These are phyloP conservation scores for Anthoscopus minutus DNA, from an alignment of 2,113 vertebrate genomes.

Conservation along the genomic window DNA sequence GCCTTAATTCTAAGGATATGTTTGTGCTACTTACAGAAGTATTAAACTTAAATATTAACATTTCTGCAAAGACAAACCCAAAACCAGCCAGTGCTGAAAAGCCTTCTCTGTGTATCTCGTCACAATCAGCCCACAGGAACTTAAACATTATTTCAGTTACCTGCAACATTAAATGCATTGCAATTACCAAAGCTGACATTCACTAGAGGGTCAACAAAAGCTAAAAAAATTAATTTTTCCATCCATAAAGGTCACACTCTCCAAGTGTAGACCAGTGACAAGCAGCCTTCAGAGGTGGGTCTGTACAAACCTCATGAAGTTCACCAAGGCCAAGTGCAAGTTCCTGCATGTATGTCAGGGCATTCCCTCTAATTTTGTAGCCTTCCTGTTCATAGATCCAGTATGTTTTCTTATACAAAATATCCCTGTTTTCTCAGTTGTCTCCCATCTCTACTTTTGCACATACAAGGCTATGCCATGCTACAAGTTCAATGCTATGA, in stretches of 20 bases:
- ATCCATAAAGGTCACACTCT: neutral
- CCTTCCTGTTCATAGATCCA: neutral
- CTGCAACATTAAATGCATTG: neutral
- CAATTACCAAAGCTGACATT: neutral
- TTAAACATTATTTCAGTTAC: neutral
- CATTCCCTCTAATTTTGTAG: neutral
- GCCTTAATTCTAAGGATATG: neutral
- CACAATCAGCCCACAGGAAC: neutral
- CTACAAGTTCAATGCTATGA: neutral
- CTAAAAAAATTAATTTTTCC: neutral
- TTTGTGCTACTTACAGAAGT: neutral
- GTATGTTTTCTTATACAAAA: neutral
- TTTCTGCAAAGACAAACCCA: neutral
- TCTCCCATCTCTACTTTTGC: neutral
- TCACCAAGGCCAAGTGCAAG: rapidly evolving
- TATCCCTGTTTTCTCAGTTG: neutral
- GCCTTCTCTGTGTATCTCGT: neutral
- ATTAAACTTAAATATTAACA: neutral
- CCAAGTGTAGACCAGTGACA: too few relatives aligned
- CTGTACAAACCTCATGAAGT: neutral
- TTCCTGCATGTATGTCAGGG: neutral
- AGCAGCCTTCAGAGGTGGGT: neutral
- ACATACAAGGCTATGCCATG: neutral
- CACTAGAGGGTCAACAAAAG: neutral
- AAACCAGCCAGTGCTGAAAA: neutral